Percentiles rank a stretch among this genome's conserved stretches.
Conservation (phyloP, 1,140 invertebrate genomes). For the Micrasema minimum region DNA sequence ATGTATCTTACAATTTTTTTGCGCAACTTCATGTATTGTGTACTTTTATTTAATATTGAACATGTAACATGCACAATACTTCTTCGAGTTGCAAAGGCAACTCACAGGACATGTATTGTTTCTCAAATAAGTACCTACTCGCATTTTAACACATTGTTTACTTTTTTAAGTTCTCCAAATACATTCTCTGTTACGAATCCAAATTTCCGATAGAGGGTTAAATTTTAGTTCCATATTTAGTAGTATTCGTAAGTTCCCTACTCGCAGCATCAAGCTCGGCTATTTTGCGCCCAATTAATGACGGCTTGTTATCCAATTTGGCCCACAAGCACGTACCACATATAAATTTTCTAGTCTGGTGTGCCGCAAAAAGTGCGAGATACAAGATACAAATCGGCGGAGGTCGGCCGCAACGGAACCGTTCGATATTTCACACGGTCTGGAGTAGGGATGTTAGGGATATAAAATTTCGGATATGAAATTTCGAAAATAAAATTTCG, state of each 20-base stretch:
- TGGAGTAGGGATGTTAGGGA: neutral
- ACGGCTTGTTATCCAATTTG: conserved; percentile 38
- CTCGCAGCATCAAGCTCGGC: conserved; percentile 16
- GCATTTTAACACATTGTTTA: too few species aligned
- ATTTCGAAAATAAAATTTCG: too few species aligned
- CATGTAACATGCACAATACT: too few species aligned
- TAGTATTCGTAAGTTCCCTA: neutral
- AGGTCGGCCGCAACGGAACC: conserved; percentile 16
- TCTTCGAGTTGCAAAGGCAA: too few species aligned
- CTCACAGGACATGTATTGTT: too few species aligned
- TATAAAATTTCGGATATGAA: neutral
- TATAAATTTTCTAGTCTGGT: conserved; percentile 29
- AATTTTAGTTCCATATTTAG: too few species aligned
- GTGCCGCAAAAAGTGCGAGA: conserved; percentile 25
- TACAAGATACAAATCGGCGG: conserved; percentile 31
- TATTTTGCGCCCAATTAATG: conserved; percentile 34
- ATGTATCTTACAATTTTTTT: too few species aligned
- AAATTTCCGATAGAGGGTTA: neutral
- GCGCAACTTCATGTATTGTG: too few species aligned
- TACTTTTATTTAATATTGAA: too few species aligned
- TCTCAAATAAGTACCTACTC: too few species aligned
- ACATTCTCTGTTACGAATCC: too few species aligned
- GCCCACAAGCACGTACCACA: conserved; percentile 22
- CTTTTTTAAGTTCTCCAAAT: too few species aligned
- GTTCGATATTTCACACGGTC: conserved; percentile 31